phyloP scores from a whole-genome alignment of 2,113 vertebrate genomes.

The Chrysochloris asiatica region DNA sequence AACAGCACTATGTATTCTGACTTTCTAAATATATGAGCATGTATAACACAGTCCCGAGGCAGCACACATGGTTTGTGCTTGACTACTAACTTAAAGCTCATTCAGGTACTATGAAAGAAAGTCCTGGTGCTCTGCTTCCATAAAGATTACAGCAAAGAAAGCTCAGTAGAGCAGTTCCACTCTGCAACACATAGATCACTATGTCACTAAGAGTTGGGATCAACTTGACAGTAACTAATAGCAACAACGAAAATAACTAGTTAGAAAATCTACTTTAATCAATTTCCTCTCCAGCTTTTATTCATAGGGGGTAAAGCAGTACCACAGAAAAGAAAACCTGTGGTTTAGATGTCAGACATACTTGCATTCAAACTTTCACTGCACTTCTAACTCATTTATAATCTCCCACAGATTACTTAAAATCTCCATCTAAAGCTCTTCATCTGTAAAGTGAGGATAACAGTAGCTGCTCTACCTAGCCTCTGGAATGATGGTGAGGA shows the following conservation, averaged over 20 bases:
- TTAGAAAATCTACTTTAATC: slow-evolving; percentile 23
- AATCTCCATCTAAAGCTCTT: neutral
- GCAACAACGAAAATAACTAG: neutral
- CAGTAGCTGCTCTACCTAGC: too few relatives aligned
- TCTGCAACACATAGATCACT: neutral
- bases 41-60: neutral
- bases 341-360: neutral
- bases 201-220: neutral
- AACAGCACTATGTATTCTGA: neutral
- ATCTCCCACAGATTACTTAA: neutral
- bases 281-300: slow-evolving; percentile 24
- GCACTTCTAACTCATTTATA: neutral
- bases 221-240: neutral
- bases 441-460: neutral
- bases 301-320: neutral
- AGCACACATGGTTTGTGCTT: neutral
- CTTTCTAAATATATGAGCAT: slow-evolving; percentile 35
- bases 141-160: neutral
- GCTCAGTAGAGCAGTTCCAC: neutral
- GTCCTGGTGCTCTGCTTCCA: neutral
- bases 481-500: neutral
- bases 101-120: neutral
- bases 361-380: slow-evolving; percentile 26
- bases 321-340: slow-evolving; percentile 9
- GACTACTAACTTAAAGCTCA: neutral